Percentiles rank a stretch among this genome's conserved stretches.
Evolutionary conservation across 2,113 vertebrate species (phyloP).

Genomic region (Sigmodon hispidus): DNA sequence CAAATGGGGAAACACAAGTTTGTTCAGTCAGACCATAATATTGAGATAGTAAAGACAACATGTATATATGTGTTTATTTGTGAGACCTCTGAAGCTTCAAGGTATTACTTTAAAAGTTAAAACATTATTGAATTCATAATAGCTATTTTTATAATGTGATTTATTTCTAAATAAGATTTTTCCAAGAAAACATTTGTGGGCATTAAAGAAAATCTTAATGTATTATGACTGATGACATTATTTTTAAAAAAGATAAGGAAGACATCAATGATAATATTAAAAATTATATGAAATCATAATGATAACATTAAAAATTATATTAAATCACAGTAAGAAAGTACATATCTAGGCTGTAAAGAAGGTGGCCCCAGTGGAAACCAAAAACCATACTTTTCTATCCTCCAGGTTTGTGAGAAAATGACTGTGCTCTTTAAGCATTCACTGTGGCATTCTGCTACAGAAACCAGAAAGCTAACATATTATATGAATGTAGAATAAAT

Average conservation of each 20-base stretch:
- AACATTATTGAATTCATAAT: neutral
- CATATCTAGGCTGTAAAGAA: neutral
- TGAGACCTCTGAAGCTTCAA: neutral
- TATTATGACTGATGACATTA: neutral
- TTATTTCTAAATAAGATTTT: neutral
- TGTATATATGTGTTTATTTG: constrained; percentile 16
- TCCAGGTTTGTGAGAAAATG: neutral
- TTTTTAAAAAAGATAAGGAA: neutral
- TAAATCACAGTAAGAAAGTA: neutral
- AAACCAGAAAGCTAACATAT: neutral
- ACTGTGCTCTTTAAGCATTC: neutral
- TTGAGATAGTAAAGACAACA: neutral
- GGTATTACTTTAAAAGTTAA: constrained; percentile 2
- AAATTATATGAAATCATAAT: neutral
- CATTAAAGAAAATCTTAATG: neutral
- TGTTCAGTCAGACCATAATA: neutral
- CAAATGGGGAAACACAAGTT: neutral
- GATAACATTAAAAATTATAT: neutral
- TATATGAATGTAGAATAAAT: neutral
- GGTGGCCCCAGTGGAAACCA: neutral
- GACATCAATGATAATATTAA: neutral
- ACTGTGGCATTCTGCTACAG: neutral
- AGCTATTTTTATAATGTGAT: neutral
- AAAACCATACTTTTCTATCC: neutral
- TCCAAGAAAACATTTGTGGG: neutral